Evolutionary conservation across 2,888 invertebrate species (phyloP), one percentile per base, ranked within the genome.

Genomic region (Biston betularia): DNA sequence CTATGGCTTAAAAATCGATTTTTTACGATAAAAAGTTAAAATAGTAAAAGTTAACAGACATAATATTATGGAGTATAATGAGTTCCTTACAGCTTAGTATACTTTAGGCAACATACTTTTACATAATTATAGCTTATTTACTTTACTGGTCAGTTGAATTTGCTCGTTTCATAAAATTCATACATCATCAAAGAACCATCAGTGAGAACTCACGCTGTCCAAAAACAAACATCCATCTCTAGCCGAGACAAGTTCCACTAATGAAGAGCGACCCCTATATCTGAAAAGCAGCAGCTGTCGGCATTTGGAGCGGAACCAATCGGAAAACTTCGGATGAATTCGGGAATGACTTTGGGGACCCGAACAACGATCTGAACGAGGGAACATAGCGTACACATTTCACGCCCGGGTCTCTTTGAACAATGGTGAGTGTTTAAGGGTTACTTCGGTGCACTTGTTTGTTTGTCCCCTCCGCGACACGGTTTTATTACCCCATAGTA

Each of bases 201-300:
- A 87, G 86, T 81, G 76, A 77, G 73, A 75, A 76, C 85, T 83
- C 88, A 83, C 86, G 87, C 86, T 87, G 88, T 88, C 89, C 90
- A 87, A 90, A 91, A 92, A 93, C 91, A 92, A 93, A 93, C 93
- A 93, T 93, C 92, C 87, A 93, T 93, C 92, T 93, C 88, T 68
- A 79, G 83, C 75, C 79, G 86, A 92, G 93, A 93, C 93, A 93
- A 93, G 93, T 89, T 89, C 82, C 85, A 85, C 90, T 93, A 93
- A 93, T 93, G 93, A 93, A 93, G 90, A 92, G 88, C 85, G 84
- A 84, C 89, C 92, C 90, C 89, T 82, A 87, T 83, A 80, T 90
- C 90, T 89, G 92, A 93, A 93, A 90, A 81, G 81, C 86, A 90
- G 91, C 93, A 93, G 93, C 93, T 93, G 93, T 89, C 84, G 86